phyloP scores from a whole-genome alignment of 2,797 vertebrate species.

The Periparus ater region DNA sequence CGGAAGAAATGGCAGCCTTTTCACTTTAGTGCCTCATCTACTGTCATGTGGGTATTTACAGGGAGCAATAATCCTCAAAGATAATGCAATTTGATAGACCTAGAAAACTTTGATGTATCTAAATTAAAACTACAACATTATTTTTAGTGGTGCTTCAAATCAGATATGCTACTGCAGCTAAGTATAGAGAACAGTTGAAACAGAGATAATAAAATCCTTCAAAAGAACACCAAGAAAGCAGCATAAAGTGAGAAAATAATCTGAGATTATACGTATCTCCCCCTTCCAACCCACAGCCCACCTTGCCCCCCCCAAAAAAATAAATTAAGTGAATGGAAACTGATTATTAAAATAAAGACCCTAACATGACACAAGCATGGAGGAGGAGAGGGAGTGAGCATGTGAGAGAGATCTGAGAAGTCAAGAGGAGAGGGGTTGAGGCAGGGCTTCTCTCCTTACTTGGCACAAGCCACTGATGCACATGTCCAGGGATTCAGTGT shows the following conservation, averaged over 20 bases:
- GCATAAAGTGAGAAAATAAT: neutral
- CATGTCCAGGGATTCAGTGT: conserved; percentile 96
- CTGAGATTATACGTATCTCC: neutral
- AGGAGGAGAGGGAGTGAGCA: neutral
- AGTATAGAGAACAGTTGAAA: neutral
- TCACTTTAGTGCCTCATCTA: neutral
- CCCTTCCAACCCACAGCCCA: neutral
- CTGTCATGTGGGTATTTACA: neutral
- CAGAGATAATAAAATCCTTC: neutral
- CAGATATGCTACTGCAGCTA: neutral
- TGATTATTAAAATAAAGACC: neutral
- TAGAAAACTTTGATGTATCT: neutral
- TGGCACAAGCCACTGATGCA: conserved; percentile 96
- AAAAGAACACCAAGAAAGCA: neutral
- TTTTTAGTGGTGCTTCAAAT: neutral
- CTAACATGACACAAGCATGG: neutral
- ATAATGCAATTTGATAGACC: neutral
- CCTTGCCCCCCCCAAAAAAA: rapidly evolving
- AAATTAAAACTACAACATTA: neutral
- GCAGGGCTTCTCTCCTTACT: conserved; percentile 74
- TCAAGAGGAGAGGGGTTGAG: neutral
- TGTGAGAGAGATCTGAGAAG: neutral
- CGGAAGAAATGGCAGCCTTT: neutral
- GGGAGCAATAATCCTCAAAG: neutral
- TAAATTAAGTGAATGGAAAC: neutral